Evolutionary conservation across 2,888 invertebrate genomes (phyloP), one percentile per base, ranked within the genome.

Genomic region (Yponomeuta cagnagella): DNA sequence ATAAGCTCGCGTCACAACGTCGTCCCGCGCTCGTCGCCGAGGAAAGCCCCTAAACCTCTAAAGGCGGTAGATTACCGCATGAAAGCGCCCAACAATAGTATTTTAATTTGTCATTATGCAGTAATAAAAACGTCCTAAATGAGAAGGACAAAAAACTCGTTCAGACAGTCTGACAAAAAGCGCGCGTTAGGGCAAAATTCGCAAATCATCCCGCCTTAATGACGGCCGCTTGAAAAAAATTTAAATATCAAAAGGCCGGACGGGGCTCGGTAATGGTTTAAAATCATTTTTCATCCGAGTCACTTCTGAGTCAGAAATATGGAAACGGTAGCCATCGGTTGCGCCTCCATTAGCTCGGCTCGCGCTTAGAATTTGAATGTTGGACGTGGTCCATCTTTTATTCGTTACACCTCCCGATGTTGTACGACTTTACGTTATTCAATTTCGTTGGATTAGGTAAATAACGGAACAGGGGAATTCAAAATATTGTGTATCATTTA

Each of bases 201-300:
- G 92, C 92, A 90, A 89, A 90, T 92, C 92, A 92, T 90, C 81
- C 87, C 82, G 81, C 79, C 85, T 81, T 92, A 92, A 92, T 92
- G 90, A 91, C 80, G 88, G 85, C 85, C 90, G 90, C 91, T 91
- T 90, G 87, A 90, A 92, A 92, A 90, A 90, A 92, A 91, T 89
- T 92, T 91, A 92, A 91, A 92, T 92, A 92, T 92, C 90, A 92
- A 91, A 91, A 91, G 91, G 87, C 88, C 87, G 91, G 91, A 89
- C 92, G 90, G 87, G 88, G 86, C 89, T 81, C 87, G 85, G 84
- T 92, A 92, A 92, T 92, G 92, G 91, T 92, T 92, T 92, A 90
- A 92, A 92, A 88, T 88, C 92, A 92, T 92, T 92, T 91, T 91
- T 92, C 92, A 91, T 91, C 87, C 87, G 86, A 89, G 86, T 88